A percentile compares a stretch with the other conserved stretches of the same genome.
Evolutionary conservation across 2,797 vertebrate genomes (phyloP).

Genomic region (Microctenopoma stevenorrisi): DNA sequence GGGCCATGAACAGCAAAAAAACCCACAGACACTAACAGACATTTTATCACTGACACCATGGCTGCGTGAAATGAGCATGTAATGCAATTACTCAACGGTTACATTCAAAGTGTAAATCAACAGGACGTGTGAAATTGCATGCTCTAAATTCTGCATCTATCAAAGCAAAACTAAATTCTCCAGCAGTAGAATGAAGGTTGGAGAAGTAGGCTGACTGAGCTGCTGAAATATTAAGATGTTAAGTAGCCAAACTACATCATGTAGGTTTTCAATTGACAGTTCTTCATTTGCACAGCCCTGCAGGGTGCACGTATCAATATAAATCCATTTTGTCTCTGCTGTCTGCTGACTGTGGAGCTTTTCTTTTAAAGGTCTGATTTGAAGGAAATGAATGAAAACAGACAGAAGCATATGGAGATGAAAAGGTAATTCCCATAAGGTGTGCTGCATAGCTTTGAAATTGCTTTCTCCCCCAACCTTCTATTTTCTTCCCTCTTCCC

Average conservation of each 20-base stretch:
- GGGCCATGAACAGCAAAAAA: too few species aligned
- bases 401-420: constrained; percentile 11
- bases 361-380: constrained; percentile 17
- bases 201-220: constrained; percentile 18
- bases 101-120: constrained; percentile 56
- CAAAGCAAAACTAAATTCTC: constrained; percentile 53
- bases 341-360: constrained; percentile 23
- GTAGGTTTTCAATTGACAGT: background rate
- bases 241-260: background rate
- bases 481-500: constrained; percentile 16
- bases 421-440: constrained; percentile 56
- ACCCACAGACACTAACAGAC: background rate
- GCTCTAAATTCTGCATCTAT: constrained; percentile 70
- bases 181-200: background rate
- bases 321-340: constrained; percentile 6
- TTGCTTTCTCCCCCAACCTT: constrained; percentile 42
- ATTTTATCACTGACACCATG: constrained; percentile 20
- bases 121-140: constrained; percentile 62
- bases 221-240: background rate
- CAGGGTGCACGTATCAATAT: background rate
- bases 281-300: background rate
- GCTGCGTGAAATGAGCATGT: constrained; percentile 49
- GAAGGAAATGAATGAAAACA: constrained; percentile 33
- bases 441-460: constrained; percentile 62
- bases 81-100: constrained; percentile 48